Percentiles rank a stretch among this genome's conserved stretches.
These are phyloP conservation scores for Cichlasoma orientale DNA, from an alignment of 2,797 vertebrate species.

Conservation along the genomic window DNA sequence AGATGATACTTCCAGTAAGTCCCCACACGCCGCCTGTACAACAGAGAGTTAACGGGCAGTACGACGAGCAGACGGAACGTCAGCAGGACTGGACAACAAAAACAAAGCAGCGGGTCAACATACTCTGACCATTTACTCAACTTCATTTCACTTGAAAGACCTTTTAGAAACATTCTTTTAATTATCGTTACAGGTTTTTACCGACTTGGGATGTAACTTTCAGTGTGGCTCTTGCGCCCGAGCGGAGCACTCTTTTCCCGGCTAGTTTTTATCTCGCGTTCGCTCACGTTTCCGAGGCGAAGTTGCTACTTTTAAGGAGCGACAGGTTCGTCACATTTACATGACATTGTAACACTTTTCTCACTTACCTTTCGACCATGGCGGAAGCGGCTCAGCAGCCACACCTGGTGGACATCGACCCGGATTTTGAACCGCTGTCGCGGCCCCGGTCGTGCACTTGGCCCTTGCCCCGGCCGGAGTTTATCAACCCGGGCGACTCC, in stretches of 20 bases:
- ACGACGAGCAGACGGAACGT: constrained; percentile 32
- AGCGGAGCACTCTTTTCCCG: constrained; percentile 43
- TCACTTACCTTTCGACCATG: constrained; percentile 73
- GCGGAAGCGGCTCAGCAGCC: constrained; percentile 89
- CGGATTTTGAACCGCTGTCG: constrained; percentile 94
- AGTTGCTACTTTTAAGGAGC: constrained; percentile 37
- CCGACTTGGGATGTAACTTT: constrained; percentile 67
- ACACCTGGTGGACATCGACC: constrained; percentile 93
- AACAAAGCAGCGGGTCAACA: constrained; percentile 41
- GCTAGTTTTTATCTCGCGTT: constrained; percentile 47
- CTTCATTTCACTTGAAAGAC: constrained; percentile 15
- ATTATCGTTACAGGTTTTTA: not conserved
- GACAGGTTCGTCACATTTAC: constrained; percentile 52
- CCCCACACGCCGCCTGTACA: constrained; percentile 65
- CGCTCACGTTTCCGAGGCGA: constrained; percentile 39
- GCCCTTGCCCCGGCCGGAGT: constrained; percentile 95
- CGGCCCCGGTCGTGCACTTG: constrained; percentile 97
- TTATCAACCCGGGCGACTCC: constrained; percentile 87
- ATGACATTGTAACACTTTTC: constrained; percentile 71
- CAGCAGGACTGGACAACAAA: constrained; percentile 53
- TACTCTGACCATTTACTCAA: not conserved
- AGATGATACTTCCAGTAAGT: constrained; percentile 86
- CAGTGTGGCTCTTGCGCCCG: constrained; percentile 42
- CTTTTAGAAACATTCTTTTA: constrained; percentile 12
- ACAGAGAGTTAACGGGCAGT: constrained; percentile 79